Conservation (phyloP, 2,113 vertebrate species). For the Athene cunicularia region DNA sequence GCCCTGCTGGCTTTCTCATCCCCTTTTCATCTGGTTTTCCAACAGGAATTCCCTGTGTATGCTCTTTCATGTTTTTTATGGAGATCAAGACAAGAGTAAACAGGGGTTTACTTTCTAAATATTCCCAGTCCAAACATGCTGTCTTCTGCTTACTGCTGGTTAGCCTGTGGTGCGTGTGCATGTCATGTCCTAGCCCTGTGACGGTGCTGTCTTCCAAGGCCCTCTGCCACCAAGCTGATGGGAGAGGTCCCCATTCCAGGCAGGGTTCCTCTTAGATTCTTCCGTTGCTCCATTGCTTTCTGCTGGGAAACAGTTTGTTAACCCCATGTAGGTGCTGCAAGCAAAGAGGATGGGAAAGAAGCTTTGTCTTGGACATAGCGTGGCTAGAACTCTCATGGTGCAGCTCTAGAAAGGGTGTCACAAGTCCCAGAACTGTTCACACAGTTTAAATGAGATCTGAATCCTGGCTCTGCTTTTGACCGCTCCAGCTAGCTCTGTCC, state of each 20-base stretch:
- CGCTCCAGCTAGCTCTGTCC: neutral
- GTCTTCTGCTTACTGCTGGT: neutral
- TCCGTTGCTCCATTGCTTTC: neutral
- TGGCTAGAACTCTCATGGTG: neutral
- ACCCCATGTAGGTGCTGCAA: neutral
- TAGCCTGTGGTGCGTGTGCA: neutral
- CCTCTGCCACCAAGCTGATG: neutral
- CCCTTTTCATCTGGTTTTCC: neutral
- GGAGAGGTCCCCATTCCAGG: neutral
- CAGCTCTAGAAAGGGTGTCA: neutral
- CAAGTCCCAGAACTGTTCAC: neutral
- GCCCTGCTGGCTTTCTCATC: neutral
- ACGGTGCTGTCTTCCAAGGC: neutral
- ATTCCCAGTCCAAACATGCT: neutral
- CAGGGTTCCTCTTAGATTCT: neutral
- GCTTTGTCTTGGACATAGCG: neutral
- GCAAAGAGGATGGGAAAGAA: neutral
- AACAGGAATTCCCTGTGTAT: neutral
- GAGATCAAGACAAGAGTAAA: neutral
- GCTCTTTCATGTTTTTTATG: neutral
- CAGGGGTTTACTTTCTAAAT: neutral
- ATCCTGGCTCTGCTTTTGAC: neutral
- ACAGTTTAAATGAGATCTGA: neutral
- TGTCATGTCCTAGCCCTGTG: neutral
- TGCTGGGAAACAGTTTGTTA: neutral